These are phyloP conservation scores for Mellivora capensis DNA, from an alignment of 2,113 vertebrate species.

Conservation along the genomic window DNA sequence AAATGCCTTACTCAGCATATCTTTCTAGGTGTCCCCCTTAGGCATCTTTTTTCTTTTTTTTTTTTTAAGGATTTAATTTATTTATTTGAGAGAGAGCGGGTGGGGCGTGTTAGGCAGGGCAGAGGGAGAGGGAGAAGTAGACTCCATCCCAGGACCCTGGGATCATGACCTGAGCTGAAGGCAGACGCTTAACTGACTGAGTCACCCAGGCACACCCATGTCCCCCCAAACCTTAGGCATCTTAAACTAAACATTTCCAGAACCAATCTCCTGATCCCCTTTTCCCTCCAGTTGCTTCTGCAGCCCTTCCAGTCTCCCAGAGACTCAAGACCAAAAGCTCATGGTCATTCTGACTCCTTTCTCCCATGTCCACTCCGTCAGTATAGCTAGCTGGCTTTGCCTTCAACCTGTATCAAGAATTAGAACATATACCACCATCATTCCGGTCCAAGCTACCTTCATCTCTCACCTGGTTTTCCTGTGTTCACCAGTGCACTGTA, in stretches of 20 bases:
- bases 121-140: not conserved
- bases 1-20: not conserved
- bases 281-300: not conserved
- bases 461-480: not conserved
- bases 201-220: not conserved
- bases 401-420: not conserved
- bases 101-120: not conserved
- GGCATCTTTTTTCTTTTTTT: not conserved
- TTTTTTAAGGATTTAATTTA: not conserved
- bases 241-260: not conserved
- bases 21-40: not conserved
- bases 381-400: not conserved
- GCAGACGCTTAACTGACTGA: not conserved
- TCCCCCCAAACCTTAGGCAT: not conserved
- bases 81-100: not conserved
- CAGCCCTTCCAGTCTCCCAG: not conserved
- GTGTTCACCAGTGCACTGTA: not conserved
- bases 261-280: not conserved
- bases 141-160: not conserved
- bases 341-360: not conserved
- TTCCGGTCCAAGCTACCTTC: not conserved
- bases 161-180: not conserved
- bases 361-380: not conserved
- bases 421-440: not conserved
- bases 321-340: not conserved